Base-by-base conservation (phyloP, 2,113 vertebrate species). In the Gyps fulvus region DNA sequence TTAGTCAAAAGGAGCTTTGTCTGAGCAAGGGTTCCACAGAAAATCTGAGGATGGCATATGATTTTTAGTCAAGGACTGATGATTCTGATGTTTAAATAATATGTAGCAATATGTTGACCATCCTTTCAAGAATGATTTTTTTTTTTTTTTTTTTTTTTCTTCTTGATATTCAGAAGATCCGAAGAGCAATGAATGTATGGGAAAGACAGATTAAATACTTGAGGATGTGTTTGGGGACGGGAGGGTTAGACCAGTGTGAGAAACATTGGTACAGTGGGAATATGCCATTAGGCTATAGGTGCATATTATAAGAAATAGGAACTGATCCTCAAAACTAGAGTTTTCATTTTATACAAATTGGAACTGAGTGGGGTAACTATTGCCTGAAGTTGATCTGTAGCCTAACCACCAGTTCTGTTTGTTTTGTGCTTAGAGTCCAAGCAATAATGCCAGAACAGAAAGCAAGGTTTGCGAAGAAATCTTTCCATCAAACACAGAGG, bases 221-320 rank as follows among this genome's bases (percentile, higher is more conserved):
- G 10, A 36, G 19, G 13, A 5, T 1, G 0, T 43, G 26, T 62
- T 82, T 83, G 52, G 23, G 40, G 8, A 4, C 4, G 2, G 19
- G 16, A 52, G 11, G 3, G 5, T 47, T 74, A 63, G 45, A 71
- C 5, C 29, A 49, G 13, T 4, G 5, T 54, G 8, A 52, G 25
- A 69, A 77, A 70, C 11, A 65, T 2, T 47, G 27, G 12, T 42
- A 61, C 3, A 27, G 7, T 12, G 2, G 25, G 36, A 65, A 78
- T 34, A 31, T 78, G 4, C 2, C 26, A 38, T 65, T 47, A 32
- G 25, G 9, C 3, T 66, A 14, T 23, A 71, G 12, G 23, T 52
- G 3, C 1, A 7, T 54, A 52, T 15, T 36, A 23, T 34, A 21
- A 74, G 13, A 36, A 58, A 52, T n/a, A 61, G 9, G 1, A 63